Evolutionary conservation across 1,140 invertebrate genomes (phyloP), one percentile per base, ranked within the genome.

Genomic region (Ephestia elutella): DNA sequence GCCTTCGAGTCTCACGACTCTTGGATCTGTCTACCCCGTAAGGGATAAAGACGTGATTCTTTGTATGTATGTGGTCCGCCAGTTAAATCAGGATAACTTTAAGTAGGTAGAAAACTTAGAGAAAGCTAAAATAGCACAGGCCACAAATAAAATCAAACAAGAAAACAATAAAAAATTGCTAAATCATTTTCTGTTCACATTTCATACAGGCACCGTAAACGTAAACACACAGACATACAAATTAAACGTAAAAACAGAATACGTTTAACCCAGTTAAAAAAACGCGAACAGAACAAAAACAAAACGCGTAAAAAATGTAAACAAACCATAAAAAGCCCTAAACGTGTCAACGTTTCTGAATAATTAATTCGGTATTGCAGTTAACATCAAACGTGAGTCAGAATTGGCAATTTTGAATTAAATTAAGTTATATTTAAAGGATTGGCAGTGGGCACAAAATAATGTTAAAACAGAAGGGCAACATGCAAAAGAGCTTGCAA

Each of bases 281-380:
- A 20, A 50, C 1, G 19, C 17, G 13, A 4, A 9, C 18, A n/a
- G 9, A 50, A 50, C 19, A 50, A 20, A 20, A 50, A 50, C 10
- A 32, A 19, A 15, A 11, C 48, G 54, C 18, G 50, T 8, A 59
- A 57, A 63, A 69, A 69, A 71, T 55, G 62, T 68, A 70, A 72
- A 72, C 67, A 77, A 71, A 74, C 62, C 32, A 71, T 75, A 67
- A 66, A 75, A 66, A 67, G 66, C 69, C 68, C 68, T 71, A 65
- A 65, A 62, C 55, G 54, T 62, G 49, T 63, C 59, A 65, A 68
- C 61, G 49, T 56, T 59, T n/a, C 2, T 5, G 64, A 71, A 71
- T 69, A 68, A 67, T 66, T 62, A 63, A 55, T 53, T 50, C 30
- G 30, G 21, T 64, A 60, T 63, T 67, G 59, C 59, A 70, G 35